Base-by-base conservation (phyloP, 2,888 invertebrate genomes). In the Metopia argyrocephala region DNA sequence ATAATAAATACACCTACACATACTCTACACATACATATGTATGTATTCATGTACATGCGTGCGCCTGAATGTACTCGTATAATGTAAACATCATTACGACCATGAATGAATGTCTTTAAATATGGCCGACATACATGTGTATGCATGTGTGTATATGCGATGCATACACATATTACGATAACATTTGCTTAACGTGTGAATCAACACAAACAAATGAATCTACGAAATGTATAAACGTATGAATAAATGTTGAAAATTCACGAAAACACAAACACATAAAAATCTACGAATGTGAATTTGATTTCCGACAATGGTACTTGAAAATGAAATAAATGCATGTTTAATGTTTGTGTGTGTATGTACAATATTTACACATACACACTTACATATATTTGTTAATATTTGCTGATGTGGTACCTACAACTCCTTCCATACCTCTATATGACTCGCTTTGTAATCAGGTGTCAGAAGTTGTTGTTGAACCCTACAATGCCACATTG, bases 401-500 rank as follows among this genome's bases (percentile, higher is more conserved):
- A 74, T 79, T 76, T 82, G 69, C 73, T 62, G 64, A 73, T 61
- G 70, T 80, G 57, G 57, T 57, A 65, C 27, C 38, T 48, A 74
- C 70, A 31, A 70, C 28, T 25, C 28, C 79, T 82, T 46, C 79
- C 76, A n/a, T 27, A 15, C 27, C 28, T 20, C 38, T 9, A n/a
- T n/a, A n/a, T n/a, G n/a, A 12, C 20, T 18, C 61, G n/a, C 50
- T 23, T 54, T 31, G 28, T 21, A 18, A 84, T 74, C 86, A 90
- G 91, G 91, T 91, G 85, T 96, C 96, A 0, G 96, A 96, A 90
- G 96, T 96, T 5, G 95, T 96, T 54, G 95, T 96, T 79, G 96
- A 96, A 90, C 96, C 96, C 0, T 96, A 96, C 92, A 96, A 96
- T 91, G 96, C 96, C 65, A 96, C 96, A 3, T 92, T 96, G 46